These are phyloP conservation scores for Haliclona indistincta DNA, from an alignment of 37 sponge, comb jelly and placozoan species.

Conservation along the genomic window DNA sequence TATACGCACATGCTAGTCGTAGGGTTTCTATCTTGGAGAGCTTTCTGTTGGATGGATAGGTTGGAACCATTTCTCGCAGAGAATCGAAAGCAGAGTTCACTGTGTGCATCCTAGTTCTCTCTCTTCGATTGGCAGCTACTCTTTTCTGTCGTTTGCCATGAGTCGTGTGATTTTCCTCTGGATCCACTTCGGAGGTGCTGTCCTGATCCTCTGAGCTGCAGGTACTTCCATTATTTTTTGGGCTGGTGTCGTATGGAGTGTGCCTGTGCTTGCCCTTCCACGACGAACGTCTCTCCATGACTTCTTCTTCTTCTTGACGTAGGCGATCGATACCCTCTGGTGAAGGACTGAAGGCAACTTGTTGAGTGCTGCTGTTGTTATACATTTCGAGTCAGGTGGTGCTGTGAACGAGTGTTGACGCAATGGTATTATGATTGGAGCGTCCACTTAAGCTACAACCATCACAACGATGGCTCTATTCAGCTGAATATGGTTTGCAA, in stretches of 20 bases:
- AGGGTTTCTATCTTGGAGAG: constrained; percentile 96
- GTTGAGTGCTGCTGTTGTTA: constrained; percentile 7
- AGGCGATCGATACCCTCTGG: too few species aligned
- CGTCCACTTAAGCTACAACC: neutral
- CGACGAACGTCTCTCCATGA: neutral
- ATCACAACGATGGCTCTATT: neutral
- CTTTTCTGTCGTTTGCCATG: constrained; percentile 22
- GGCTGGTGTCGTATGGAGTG: constrained; percentile 36
- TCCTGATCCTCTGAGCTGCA: constrained; percentile 44
- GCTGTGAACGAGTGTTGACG: too few species aligned
- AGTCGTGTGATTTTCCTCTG: neutral
- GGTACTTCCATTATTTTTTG: constrained; percentile 18
- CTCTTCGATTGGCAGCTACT: constrained; percentile 79
- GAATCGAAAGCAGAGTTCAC: constrained; percentile 90
- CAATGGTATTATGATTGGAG: too few species aligned
- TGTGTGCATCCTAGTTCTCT: constrained; percentile 89
- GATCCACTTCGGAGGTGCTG: constrained; percentile 20
- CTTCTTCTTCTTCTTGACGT: neutral
- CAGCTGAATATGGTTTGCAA: neutral
- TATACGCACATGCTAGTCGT: constrained; percentile 81
- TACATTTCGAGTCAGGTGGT: neutral
- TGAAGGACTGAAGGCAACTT: constrained; percentile 4
- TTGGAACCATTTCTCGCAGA: constrained; percentile 83
- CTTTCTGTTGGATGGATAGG: constrained; percentile 88
- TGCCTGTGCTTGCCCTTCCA: constrained; percentile 25